Evolutionary conservation across 2,113 vertebrate genomes (phyloP).

Genomic region (Pelecanus crispus): DNA sequence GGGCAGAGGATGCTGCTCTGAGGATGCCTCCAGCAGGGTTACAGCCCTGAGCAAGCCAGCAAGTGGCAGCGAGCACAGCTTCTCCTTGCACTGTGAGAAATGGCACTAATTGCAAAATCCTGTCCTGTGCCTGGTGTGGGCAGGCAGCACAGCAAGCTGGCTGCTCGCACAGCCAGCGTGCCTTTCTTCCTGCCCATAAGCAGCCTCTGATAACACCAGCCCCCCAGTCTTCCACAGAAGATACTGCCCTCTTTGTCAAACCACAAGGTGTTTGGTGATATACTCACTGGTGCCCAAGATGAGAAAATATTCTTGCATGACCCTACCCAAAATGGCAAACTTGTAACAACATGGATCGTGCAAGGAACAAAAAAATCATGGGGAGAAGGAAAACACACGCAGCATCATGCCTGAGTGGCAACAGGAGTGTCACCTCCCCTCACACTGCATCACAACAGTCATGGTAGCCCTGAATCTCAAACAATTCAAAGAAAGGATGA

Average conservation of each 20-base stretch:
- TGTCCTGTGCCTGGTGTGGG: not conserved
- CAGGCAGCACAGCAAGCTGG: not conserved
- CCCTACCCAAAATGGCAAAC: not conserved
- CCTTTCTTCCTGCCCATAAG: not conserved
- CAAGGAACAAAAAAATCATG: not conserved
- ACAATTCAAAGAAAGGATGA: not conserved
- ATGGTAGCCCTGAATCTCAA: not conserved
- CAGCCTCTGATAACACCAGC: not conserved
- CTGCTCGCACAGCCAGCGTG: rapidly evolving
- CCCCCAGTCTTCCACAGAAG: not conserved
- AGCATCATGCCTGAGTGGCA: not conserved
- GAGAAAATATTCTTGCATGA: not conserved
- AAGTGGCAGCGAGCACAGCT: not conserved
- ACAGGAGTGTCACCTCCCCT: rapidly evolving
- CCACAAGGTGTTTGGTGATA: not conserved
- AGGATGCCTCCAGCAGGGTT: not conserved
- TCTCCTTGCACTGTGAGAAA: not conserved
- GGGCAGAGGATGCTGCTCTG: not conserved
- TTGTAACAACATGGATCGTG: not conserved
- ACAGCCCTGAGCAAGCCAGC: not conserved
- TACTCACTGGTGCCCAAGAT: rapidly evolving
- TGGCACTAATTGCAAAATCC: not conserved
- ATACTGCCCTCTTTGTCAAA: not conserved
- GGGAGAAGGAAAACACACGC: not conserved
- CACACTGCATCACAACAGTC: rapidly evolving